Evolutionary conservation across 2,797 vertebrate species (phyloP).

Genomic region (Oreochromis mossambicus): DNA sequence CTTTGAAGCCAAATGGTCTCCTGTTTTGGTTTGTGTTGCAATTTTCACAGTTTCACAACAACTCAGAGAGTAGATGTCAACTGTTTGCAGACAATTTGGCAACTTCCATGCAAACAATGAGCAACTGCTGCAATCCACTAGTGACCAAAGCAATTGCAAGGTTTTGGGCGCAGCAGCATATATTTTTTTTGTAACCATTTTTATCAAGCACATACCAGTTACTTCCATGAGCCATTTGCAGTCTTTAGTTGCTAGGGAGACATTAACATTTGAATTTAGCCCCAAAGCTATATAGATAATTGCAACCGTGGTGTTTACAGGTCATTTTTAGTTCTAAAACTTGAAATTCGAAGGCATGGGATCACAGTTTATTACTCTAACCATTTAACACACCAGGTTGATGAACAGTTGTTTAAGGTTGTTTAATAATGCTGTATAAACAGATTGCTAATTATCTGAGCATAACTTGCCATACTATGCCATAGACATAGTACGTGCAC

Average conservation of each 20-base stretch:
- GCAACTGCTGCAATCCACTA: neutral
- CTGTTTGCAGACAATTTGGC: neutral
- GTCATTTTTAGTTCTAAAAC: neutral
- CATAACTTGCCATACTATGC: neutral
- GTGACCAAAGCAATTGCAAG: neutral
- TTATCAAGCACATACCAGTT: neutral
- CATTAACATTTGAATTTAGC: neutral
- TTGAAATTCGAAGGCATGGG: neutral
- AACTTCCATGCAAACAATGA: neutral
- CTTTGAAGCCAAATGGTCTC: neutral
- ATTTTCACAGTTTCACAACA: neutral
- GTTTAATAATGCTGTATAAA: neutral
- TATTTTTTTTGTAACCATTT: neutral
- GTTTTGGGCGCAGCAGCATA: neutral
- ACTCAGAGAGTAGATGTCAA: too few relatives aligned
- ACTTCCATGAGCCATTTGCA: neutral
- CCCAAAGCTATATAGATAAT: neutral
- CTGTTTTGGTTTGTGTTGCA: neutral
- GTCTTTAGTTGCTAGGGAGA: neutral
- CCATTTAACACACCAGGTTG: neutral
- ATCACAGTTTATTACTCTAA: neutral
- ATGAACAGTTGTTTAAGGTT: neutral
- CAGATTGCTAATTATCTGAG: neutral
- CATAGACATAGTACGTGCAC: neutral
- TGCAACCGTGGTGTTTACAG: neutral